These are phyloP conservation scores for Tupaia chinensis DNA, from an alignment of 2,113 vertebrate species.

Conservation along the genomic window DNA sequence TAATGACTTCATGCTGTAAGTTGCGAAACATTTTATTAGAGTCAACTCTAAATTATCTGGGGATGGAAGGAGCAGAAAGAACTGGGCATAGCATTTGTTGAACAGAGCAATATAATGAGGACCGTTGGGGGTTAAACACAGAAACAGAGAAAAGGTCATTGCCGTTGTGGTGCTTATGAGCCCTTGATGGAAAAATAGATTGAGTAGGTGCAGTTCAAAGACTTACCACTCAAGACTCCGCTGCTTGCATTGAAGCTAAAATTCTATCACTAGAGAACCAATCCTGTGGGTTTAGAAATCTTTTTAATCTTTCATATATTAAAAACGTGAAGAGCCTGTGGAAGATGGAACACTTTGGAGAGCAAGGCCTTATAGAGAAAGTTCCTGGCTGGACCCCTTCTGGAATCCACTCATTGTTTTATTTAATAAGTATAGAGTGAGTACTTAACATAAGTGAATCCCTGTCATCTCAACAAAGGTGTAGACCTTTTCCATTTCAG, in stretches of 20 bases:
- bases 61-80: conserved; percentile 41
- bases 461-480: not conserved
- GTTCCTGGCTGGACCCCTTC: not conserved
- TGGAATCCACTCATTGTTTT: conserved; percentile 17
- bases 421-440: not conserved
- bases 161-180: conserved; percentile 34
- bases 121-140: conserved; percentile 56
- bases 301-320: conserved; percentile 24
- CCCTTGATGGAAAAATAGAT: conserved; percentile 61
- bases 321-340: not conserved
- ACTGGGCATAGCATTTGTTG: conserved; percentile 51
- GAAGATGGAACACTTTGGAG: not conserved
- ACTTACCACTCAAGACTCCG: not conserved
- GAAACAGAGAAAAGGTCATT: conserved; percentile 34
- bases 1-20: conserved; percentile 49
- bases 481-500: not conserved
- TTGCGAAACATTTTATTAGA: conserved; percentile 69
- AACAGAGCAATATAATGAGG: conserved; percentile 55
- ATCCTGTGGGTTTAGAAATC: conserved; percentile 21
- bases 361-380: not conserved
- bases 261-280: not conserved
- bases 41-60: conserved; percentile 57
- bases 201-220: conserved; percentile 35
- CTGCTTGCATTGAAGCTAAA: not conserved
- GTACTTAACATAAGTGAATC: not conserved